Evolutionary conservation across 2,113 vertebrate species (phyloP).

Genomic region (Microtus montanus): DNA sequence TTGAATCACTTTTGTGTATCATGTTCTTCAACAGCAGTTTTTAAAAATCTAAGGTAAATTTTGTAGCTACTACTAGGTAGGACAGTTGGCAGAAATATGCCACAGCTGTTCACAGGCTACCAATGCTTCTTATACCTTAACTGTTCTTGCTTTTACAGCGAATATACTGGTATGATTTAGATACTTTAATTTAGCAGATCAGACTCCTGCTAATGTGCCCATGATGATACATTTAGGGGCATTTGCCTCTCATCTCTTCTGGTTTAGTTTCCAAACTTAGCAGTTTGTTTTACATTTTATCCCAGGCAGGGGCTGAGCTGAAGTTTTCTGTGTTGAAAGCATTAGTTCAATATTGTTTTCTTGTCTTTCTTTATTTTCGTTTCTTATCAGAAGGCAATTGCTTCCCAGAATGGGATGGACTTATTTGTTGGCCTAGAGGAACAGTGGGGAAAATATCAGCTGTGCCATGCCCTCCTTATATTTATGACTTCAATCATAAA

Average conservation of each 20-base stretch:
- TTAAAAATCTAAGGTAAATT: background rate
- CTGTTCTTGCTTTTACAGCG: background rate
- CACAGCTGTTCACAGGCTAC: background rate
- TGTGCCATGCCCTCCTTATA: slow-evolving; percentile 90
- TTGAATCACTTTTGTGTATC: slow-evolving; percentile 5
- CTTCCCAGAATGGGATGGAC: slow-evolving; percentile 92
- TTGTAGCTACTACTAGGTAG: background rate
- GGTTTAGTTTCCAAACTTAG: slow-evolving; percentile 22
- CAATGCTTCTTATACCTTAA: background rate
- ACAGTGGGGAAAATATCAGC: slow-evolving; percentile 85
- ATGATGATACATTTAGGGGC: background rate
- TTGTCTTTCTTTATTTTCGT: slow-evolving; percentile 45
- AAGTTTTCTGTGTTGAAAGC: slow-evolving; percentile 35
- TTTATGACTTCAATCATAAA: slow-evolving; percentile 95
- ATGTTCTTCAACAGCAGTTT: background rate
- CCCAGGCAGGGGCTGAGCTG: background rate
- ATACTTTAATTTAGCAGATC: slow-evolving; percentile 47
- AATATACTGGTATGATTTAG: background rate
- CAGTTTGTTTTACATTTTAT: background rate
- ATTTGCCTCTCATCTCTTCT: background rate
- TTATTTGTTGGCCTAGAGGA: slow-evolving; percentile 93
- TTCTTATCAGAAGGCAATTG: slow-evolving; percentile 86
- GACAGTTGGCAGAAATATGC: background rate
- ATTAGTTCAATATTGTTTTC: slow-evolving; percentile 20
- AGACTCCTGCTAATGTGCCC: background rate